phyloP scores from a whole-genome alignment of 2,113 vertebrate genomes.

The Cheilinus undulatus region DNA sequence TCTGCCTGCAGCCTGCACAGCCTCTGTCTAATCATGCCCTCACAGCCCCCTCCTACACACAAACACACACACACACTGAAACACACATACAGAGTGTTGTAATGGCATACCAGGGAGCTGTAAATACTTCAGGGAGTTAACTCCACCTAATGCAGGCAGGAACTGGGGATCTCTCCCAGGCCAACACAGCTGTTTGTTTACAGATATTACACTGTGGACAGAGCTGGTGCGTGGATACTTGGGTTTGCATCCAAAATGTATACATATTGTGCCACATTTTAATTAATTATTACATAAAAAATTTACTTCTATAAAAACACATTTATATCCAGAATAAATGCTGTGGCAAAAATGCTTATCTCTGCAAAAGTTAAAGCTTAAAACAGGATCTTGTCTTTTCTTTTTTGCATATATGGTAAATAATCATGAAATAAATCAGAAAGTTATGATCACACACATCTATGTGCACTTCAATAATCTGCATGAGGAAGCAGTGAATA shows the following conservation, averaged over 20 bases:
- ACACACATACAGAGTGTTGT: constrained; percentile 59
- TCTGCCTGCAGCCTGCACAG: constrained; percentile 52
- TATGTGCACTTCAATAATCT: neutral
- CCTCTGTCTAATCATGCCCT: constrained; percentile 70
- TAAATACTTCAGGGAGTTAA: constrained; percentile 82
- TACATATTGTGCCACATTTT: constrained; percentile 6
- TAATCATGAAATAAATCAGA: neutral
- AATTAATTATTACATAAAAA: constrained; percentile 17
- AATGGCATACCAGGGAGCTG: constrained; percentile 81
- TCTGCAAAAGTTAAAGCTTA: neutral
- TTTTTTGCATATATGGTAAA: neutral
- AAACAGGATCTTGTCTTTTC: neutral
- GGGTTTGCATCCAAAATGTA: constrained; percentile 58
- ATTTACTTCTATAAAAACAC: constrained; percentile 3
- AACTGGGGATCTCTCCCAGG: constrained; percentile 70
- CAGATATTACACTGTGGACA: constrained; percentile 59
- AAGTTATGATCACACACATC: neutral
- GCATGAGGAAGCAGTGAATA: neutral
- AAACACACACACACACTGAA: constrained; percentile 4
- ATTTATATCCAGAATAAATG: constrained; percentile 3
- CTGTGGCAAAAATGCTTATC: constrained; percentile 11
- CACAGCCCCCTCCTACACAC: constrained; percentile 33
- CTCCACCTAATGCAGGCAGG: constrained; percentile 77
- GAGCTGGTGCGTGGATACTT: constrained; percentile 55
- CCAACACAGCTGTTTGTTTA: constrained; percentile 81